phyloP scores from a whole-genome alignment of 1,140 invertebrate genomes.

The Papilio aristodemus region DNA sequence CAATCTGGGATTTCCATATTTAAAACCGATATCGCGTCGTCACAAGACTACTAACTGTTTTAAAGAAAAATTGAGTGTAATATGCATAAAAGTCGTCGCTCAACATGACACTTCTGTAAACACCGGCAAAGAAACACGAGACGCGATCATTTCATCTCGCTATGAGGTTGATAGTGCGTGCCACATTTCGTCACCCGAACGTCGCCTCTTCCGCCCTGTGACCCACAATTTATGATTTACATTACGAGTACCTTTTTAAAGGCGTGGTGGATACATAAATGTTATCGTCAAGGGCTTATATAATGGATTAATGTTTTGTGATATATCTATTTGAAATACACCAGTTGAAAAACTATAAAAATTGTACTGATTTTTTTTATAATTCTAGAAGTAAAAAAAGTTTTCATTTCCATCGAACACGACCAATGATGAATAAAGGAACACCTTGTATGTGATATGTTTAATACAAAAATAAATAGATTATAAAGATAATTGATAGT shows the following conservation, averaged over 20 bases:
- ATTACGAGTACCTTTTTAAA: constrained; percentile 18
- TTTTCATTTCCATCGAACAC: not conserved
- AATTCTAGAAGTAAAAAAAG: not conserved
- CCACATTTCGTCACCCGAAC: constrained; percentile 63
- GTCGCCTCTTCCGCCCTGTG: constrained; percentile 60
- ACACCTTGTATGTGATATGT: no score
- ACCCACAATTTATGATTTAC: constrained; percentile 49
- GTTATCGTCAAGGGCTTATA: not conserved
- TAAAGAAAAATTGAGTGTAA: not conserved
- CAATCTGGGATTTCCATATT: not conserved
- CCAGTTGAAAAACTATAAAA: not conserved
- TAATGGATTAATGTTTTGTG: not conserved
- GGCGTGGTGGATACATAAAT: constrained; percentile 6
- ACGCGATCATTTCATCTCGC: constrained; percentile 44
- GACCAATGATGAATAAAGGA: no score
- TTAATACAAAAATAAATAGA: no score
- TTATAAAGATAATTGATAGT: no score
- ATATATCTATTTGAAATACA: not conserved
- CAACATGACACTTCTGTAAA: constrained; percentile 8
- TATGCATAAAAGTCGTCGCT: constrained; percentile 6
- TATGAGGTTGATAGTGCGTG: constrained; percentile 64
- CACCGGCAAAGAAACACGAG: constrained; percentile 12
- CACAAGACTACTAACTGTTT: not conserved
- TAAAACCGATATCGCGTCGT: not conserved
- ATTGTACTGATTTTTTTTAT: not conserved